phyloP scores from a whole-genome alignment of 1,140 invertebrate species.

The Lethrus apterus region DNA sequence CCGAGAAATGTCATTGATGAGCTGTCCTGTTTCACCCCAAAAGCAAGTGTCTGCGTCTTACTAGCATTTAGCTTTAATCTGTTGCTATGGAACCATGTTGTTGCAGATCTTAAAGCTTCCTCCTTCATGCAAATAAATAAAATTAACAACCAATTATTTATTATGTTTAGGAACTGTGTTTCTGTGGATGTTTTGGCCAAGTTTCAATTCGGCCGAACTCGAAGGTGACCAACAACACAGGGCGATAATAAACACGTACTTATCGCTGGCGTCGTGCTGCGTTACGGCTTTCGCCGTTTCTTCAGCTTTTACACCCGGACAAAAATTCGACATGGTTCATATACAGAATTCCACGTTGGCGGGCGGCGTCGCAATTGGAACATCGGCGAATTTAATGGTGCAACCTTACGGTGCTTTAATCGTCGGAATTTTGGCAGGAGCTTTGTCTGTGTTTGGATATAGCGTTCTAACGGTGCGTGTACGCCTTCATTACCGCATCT shows the following conservation, averaged over 20 bases:
- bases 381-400: slow-evolving; percentile 73
- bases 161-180: slow-evolving; percentile 71
- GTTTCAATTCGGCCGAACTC: slow-evolving; percentile 81
- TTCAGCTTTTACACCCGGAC: slow-evolving; percentile 63
- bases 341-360: slow-evolving; percentile 86
- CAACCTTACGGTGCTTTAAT: slow-evolving; percentile 77
- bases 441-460: slow-evolving; percentile 81
- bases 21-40: no score
- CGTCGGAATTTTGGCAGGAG: slow-evolving; percentile 72
- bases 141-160: not conserved
- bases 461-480: slow-evolving; percentile 69
- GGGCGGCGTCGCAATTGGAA: slow-evolving; percentile 62
- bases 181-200: slow-evolving; percentile 94
- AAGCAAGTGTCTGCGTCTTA: no score
- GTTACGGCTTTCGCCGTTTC: slow-evolving; percentile 80
- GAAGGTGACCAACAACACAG: slow-evolving; percentile 69
- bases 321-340: slow-evolving; percentile 86
- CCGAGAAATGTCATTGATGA: no score
- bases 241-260: slow-evolving; percentile 88
- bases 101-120: no score
- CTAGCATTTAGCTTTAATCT: no score
- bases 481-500: not conserved
- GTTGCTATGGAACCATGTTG: no score
- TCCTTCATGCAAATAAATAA: no score
- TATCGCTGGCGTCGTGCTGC: slow-evolving; percentile 76